Base-by-base conservation (phyloP, 2,113 vertebrate genomes). In the Turnix velox region DNA sequence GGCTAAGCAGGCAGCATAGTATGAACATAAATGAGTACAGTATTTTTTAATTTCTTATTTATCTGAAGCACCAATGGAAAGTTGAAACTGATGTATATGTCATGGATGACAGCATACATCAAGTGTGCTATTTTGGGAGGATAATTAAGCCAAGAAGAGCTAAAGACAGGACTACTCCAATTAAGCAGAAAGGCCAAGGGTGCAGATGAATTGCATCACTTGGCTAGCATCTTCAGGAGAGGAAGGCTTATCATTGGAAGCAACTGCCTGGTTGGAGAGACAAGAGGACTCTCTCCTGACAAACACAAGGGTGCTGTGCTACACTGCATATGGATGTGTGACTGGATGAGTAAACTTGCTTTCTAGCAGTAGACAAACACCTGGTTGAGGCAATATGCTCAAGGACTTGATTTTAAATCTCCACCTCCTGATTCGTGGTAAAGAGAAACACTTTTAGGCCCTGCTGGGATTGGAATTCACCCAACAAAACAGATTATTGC, bases 251-350 rank as follows among this genome's bases (percentile, higher is more conserved):
- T 7, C 55, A 62, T 0, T 42, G 51, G 43, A 33, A 76, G 37
- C n/a, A 39, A 4, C 9, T 1, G 2, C 0, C 23, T 39, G 37
- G 18, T 2, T 9, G 31, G 35, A 67, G 43, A 33, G 33, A 35
- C n/a, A 24, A 18, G 40, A 74, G 59, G 54, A 7, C 43, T 75
- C 15, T 42, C 31, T n/a, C 43, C 68, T 23, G 67, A 17, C 30
- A 13, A 9, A 23, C 0, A 55, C 8, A 42, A 51, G 20, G 85
- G 52, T 24, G 0, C 30, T 13, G 0, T 8, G 51, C 71, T 2
- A 2, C 6, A 1, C 28, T 51, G 57, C 69, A 13, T 18, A 7
- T 1, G 62, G 31, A 1, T 13, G 31, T 23, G 17, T 0, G 5
- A 9, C 74, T 48, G 82, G 43, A 54, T 43, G 25, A 65, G 23